Evolutionary conservation across 2,888 invertebrate species (phyloP).

Genomic region (Oscheius sp.): DNA sequence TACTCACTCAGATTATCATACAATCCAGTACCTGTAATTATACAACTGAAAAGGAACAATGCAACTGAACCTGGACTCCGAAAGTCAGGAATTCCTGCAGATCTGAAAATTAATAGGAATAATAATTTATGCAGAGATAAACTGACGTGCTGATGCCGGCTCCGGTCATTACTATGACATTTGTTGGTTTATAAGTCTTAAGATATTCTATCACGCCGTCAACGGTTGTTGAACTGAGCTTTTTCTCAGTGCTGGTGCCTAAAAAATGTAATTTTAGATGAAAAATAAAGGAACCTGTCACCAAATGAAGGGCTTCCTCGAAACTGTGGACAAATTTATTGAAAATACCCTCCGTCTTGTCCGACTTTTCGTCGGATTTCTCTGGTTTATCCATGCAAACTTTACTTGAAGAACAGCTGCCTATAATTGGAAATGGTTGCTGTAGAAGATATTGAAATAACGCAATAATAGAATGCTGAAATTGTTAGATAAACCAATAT

Average conservation of each 20-base stretch:
- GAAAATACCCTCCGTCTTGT: slow-evolving; percentile 37
- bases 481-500: too few relatives aligned
- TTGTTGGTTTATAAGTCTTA: slow-evolving; percentile 73
- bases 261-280: too few relatives aligned
- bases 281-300: slow-evolving; percentile 23
- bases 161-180: slow-evolving; percentile 91
- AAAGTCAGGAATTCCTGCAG: slow-evolving; percentile 97
- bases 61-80: slow-evolving; percentile 81
- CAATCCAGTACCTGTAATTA: slow-evolving; percentile 82
- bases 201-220: slow-evolving; percentile 63
- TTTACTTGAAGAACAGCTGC: too few relatives aligned
- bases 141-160: slow-evolving; percentile 92
- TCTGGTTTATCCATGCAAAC: slow-evolving; percentile 9
- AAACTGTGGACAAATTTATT: slow-evolving; percentile 49
- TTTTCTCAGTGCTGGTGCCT: slow-evolving; percentile 13
- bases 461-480: too few relatives aligned
- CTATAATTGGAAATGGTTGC: too few relatives aligned
- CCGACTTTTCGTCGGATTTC: slow-evolving; percentile 14
- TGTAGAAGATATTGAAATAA: too few relatives aligned
- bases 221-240: slow-evolving; percentile 39
- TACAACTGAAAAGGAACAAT: not conserved
- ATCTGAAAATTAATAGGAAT: slow-evolving; percentile 29
- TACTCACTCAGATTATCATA: slow-evolving; percentile 90
- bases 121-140: too few relatives aligned
- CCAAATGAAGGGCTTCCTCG: slow-evolving; percentile 46